Conservation (phyloP, 2,797 vertebrate species). For the Mus spretus region DNA sequence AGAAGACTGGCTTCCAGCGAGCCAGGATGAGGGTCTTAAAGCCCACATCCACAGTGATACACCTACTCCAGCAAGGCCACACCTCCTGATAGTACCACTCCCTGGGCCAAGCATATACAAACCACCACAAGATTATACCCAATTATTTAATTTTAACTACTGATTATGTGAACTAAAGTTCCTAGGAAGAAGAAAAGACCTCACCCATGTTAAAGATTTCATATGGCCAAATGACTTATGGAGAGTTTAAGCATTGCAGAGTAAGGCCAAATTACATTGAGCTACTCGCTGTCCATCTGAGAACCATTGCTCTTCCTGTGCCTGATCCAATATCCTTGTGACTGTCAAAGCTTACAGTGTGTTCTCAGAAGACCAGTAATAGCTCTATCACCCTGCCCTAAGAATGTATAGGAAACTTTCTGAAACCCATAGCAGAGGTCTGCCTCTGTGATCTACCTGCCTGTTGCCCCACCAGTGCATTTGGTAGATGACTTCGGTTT, state of each 20-base stretch:
- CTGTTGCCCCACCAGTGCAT: not conserved
- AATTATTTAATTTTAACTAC: not conserved
- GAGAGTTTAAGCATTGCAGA: not conserved
- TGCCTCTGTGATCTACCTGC: not conserved
- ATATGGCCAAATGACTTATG: not conserved
- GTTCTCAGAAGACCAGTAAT: not conserved
- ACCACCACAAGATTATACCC: not conserved
- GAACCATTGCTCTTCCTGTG: not conserved
- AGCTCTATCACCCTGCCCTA: not conserved
- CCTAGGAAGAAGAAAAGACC: not conserved
- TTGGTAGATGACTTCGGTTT: not conserved
- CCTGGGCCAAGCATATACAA: not conserved
- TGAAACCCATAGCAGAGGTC: not conserved
- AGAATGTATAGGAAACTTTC: not conserved
- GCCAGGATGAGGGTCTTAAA: not conserved
- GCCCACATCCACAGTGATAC: not conserved
- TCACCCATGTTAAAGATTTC: not conserved
- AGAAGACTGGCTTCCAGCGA: not conserved
- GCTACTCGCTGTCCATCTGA: not conserved
- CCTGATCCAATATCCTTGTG: not conserved
- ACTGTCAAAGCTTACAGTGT: not conserved
- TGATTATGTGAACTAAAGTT: not conserved
- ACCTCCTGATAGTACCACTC: not conserved
- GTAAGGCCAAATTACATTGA: not conserved
- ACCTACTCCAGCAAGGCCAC: not conserved